A percentile compares a stretch with the other conserved stretches of the same genome.
phyloP scores from a whole-genome alignment of 2,113 vertebrate genomes.

The Coryphaenoides rupestris region DNA sequence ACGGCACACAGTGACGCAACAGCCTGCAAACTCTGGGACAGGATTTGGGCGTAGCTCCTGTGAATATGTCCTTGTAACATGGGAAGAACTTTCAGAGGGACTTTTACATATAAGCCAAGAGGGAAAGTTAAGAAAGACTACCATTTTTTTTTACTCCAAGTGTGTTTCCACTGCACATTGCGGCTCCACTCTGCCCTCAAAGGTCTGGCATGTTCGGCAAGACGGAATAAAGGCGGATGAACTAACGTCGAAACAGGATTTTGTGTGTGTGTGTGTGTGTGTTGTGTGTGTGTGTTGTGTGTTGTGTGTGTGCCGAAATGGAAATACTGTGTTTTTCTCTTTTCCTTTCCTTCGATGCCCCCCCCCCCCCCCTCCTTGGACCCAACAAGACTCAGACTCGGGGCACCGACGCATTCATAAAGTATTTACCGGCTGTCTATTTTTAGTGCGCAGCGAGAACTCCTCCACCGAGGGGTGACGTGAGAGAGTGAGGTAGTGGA shows the following conservation, averaged over 20 bases:
- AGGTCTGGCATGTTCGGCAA: conserved; percentile 24
- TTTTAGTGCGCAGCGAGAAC: conserved; percentile 56
- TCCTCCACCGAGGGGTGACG: conserved; percentile 27
- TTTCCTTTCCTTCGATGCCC: conserved; percentile 9
- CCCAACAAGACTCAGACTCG: conserved; percentile 31
- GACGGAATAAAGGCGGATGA: conserved; percentile 23
- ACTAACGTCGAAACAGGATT: neutral
- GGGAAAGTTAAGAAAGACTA: conserved; percentile 1
- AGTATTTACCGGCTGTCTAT: conserved; percentile 64
- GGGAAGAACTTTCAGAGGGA: neutral
- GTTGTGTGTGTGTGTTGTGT: too few species aligned
- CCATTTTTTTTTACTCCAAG: conserved; percentile 12
- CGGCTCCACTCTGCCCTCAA: neutral
- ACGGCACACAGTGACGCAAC: conserved; percentile 27
- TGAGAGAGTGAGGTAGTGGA: conserved; percentile 6
- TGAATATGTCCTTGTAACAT: neutral
- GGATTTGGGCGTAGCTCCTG: neutral
- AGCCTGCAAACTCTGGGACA: conserved; percentile 9
- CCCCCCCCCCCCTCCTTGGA: neutral
- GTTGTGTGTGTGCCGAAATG: too few species aligned
- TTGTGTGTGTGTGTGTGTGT: too few species aligned
- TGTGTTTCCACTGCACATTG: conserved; percentile 1
- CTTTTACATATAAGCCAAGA: neutral
- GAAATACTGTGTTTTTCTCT: conserved; percentile 39
- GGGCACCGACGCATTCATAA: conserved; percentile 55